Evolutionary conservation across 2,888 invertebrate genomes (phyloP).

Genomic region (Terebella lapidaria): DNA sequence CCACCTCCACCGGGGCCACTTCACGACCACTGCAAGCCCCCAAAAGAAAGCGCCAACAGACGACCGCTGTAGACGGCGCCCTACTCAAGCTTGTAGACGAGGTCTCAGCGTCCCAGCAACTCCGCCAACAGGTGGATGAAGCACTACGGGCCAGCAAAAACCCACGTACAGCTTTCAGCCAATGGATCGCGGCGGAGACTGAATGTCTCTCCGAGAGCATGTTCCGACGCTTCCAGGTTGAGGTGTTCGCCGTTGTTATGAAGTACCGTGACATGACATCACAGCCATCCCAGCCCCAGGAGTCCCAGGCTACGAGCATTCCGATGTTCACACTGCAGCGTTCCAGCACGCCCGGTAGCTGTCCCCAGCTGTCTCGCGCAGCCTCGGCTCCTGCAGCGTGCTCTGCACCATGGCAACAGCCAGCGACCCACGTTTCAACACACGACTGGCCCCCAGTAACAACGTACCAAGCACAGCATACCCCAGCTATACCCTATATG

Average conservation of each 20-base stretch:
- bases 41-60: background rate
- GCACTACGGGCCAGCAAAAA: background rate
- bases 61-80: background rate
- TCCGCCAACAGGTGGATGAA: background rate
- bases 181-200: background rate
- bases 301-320: background rate
- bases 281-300: background rate
- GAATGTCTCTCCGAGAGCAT: background rate
- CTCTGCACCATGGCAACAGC: no score
- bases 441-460: no score
- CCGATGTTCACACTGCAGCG: background rate
- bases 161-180: background rate
- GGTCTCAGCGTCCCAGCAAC: background rate
- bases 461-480: no score
- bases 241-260: background rate
- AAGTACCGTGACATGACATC: background rate
- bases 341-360: background rate
- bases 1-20: background rate
- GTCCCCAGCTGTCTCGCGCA: background rate
- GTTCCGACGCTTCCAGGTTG: background rate
- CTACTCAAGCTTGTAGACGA: background rate
- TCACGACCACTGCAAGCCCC: background rate
- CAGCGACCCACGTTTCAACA: no score
- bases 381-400: background rate
- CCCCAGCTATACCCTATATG: no score